phyloP scores from a whole-genome alignment of 92 coral and sea anemone genomes.

The Parazoanthus swiftii region DNA sequence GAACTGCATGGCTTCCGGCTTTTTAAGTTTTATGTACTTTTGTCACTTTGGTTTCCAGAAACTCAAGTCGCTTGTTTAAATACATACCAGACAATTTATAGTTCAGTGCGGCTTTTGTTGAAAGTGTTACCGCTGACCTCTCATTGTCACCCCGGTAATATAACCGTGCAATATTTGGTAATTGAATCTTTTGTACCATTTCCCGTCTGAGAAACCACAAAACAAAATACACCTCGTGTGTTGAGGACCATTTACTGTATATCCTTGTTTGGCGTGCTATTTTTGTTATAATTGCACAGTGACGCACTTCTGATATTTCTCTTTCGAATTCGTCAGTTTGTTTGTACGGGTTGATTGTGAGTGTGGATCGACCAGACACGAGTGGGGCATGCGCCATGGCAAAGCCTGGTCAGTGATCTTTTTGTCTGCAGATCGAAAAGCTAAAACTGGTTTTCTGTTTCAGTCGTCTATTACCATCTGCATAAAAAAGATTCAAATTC shows the following conservation, averaged over 20 bases:
- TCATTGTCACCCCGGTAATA: background rate
- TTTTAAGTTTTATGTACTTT: too few relatives aligned
- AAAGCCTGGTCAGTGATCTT: background rate
- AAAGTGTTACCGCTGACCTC: background rate
- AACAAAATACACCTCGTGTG: background rate
- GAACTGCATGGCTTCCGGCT: too few relatives aligned
- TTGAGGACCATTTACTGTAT: background rate
- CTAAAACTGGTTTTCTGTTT: conserved; percentile 21
- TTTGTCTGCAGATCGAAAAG: conserved; percentile 8
- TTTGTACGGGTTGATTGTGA: background rate
- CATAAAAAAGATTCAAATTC: background rate
- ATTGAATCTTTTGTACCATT: background rate
- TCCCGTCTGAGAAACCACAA: conserved; percentile 17
- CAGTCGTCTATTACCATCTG: background rate
- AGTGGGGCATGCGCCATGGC: background rate
- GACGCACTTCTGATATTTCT: conserved; percentile 21
- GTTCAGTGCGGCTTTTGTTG: background rate
- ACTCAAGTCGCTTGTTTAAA: background rate
- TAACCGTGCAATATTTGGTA: background rate
- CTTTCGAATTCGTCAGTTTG: conserved; percentile 1
- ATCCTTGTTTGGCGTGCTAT: conserved; percentile 18
- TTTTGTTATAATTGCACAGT: background rate
- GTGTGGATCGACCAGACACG: background rate
- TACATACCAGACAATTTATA: background rate
- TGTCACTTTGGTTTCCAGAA: background rate